Percentiles rank a stretch among this genome's conserved stretches.
phyloP scores from a whole-genome alignment of 2,797 vertebrate genomes.

The Enteromius paludinosus region DNA sequence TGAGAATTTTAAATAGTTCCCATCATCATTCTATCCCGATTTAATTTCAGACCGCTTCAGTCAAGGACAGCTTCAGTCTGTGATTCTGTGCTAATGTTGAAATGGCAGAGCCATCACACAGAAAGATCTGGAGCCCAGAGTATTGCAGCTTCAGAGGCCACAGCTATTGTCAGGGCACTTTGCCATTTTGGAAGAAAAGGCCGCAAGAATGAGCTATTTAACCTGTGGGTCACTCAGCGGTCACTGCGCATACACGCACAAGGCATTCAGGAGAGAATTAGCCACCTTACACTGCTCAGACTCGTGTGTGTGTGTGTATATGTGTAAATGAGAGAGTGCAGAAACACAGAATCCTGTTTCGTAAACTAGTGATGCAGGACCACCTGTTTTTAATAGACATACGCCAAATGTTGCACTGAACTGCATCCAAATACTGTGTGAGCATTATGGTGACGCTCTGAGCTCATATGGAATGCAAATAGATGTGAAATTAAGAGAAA shows the following conservation, averaged over 20 bases:
- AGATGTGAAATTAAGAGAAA: slow-evolving; percentile 28
- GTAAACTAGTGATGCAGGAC: slow-evolving; percentile 49
- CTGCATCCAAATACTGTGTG: slow-evolving; percentile 46
- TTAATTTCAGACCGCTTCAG: background rate
- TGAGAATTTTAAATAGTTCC: slow-evolving; percentile 26
- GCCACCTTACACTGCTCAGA: slow-evolving; percentile 5
- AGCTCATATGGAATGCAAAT: slow-evolving; percentile 35
- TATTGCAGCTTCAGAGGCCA: slow-evolving; percentile 25
- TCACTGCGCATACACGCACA: slow-evolving; percentile 39
- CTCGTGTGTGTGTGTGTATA: background rate
- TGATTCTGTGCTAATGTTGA: background rate
- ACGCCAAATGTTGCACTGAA: slow-evolving; percentile 47
- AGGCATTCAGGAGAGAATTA: background rate
- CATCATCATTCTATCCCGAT: slow-evolving; percentile 29
- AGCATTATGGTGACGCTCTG: slow-evolving; percentile 44
- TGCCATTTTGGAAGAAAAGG: slow-evolving; percentile 51
- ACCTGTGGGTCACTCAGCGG: slow-evolving; percentile 60
- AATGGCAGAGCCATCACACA: background rate
- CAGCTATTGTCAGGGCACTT: slow-evolving; percentile 34
- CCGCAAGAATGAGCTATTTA: slow-evolving; percentile 56
- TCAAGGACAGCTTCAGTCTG: background rate
- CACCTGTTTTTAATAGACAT: slow-evolving; percentile 50
- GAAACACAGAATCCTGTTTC: slow-evolving; percentile 42
- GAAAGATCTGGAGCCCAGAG: slow-evolving; percentile 26
- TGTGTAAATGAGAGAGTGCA: slow-evolving; percentile 34